Evolutionary conservation across 2,797 vertebrate genomes (phyloP).

Genomic region (Apogon hyalosoma): DNA sequence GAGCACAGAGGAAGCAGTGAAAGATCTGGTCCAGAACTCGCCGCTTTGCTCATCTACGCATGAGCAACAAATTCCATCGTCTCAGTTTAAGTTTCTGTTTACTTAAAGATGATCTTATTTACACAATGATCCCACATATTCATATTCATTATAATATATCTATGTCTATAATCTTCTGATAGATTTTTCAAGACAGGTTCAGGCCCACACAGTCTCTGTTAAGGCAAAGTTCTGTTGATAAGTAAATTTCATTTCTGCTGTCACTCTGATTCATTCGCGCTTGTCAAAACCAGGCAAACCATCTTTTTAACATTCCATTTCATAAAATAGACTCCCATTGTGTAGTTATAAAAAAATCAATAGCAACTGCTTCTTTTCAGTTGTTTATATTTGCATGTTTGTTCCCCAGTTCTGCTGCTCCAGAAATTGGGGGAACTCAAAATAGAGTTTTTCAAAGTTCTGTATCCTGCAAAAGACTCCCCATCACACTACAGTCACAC

Average conservation of each 20-base stretch:
- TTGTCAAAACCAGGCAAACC: slow-evolving; percentile 87
- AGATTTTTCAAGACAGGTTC: slow-evolving; percentile 87
- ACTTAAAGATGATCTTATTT: slow-evolving; percentile 92
- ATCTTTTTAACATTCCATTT: slow-evolving; percentile 73
- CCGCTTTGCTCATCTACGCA: slow-evolving; percentile 22
- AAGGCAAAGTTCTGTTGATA: slow-evolving; percentile 97
- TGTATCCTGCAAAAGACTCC: slow-evolving; percentile 22
- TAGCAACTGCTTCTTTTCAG: slow-evolving; percentile 75
- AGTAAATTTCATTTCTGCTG: slow-evolving; percentile 81
- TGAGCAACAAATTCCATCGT: slow-evolving; percentile 73
- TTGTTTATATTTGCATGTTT: slow-evolving; percentile 65
- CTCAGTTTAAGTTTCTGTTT: slow-evolving; percentile 83
- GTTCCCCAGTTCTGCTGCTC: slow-evolving; percentile 51
- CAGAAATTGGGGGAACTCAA: slow-evolving; percentile 18
- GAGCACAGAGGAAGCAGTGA: slow-evolving; percentile 10
- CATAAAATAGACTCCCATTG: slow-evolving; percentile 82
- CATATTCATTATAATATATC: slow-evolving; percentile 79
- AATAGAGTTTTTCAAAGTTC: slow-evolving; percentile 59
- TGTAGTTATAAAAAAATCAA: slow-evolving; percentile 80
- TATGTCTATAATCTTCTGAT: slow-evolving; percentile 76
- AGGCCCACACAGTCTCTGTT: slow-evolving; percentile 93
- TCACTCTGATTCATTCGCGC: slow-evolving; percentile 82
- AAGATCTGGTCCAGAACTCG: slow-evolving; percentile 26
- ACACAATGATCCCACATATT: slow-evolving; percentile 89
- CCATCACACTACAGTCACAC: slow-evolving; percentile 73